These are phyloP conservation scores for Erebia palarica DNA, from an alignment of 2,888 invertebrate species.

Conservation along the genomic window DNA sequence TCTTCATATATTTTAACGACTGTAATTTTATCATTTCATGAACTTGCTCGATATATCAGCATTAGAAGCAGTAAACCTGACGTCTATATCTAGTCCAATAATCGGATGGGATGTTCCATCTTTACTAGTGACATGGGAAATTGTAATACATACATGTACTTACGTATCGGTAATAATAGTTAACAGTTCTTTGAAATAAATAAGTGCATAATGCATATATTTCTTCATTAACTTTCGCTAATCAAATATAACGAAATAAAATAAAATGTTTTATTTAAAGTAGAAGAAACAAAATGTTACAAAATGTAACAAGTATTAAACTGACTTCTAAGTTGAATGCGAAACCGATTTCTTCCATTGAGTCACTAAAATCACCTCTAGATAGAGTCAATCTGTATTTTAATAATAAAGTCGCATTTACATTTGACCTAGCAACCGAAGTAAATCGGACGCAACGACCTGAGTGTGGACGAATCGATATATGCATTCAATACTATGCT, in stretches of 20 bases:
- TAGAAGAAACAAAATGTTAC: too few species aligned
- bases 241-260: too few species aligned
- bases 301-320: too few species aligned
- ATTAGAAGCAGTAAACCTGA: background rate
- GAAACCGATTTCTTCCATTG: background rate
- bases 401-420: constrained; percentile 10
- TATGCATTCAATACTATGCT: constrained; percentile 40
- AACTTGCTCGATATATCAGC: background rate
- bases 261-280: too few species aligned
- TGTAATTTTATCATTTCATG: background rate
- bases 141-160: too few species aligned
- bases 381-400: background rate
- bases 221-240: too few species aligned
- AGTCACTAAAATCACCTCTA: background rate
- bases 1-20: background rate
- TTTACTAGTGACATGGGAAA: background rate
- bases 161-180: too few species aligned
- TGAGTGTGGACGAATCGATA: constrained; percentile 41
- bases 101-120: background rate
- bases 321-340: too few species aligned
- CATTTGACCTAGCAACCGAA: constrained; percentile 33
- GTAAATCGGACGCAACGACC: constrained; percentile 38
- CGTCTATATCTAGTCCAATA: background rate
- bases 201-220: too few species aligned
- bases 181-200: too few species aligned